phyloP scores from a whole-genome alignment of 1,140 invertebrate species.

The Metaphire vulgaris region DNA sequence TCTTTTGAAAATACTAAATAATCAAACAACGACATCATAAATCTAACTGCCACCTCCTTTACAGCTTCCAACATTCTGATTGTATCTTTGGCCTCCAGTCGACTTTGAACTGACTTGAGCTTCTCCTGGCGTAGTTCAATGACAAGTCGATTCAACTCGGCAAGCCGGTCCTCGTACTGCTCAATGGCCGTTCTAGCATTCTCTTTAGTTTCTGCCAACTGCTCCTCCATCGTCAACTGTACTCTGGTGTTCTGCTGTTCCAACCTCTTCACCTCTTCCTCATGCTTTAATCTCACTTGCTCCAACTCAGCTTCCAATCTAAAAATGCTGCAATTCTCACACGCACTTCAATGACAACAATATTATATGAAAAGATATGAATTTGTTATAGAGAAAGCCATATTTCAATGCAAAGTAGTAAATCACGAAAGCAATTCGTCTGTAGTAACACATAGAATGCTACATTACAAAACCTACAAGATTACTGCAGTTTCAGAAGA shows the following conservation, averaged over 20 bases:
- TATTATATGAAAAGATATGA: neutral
- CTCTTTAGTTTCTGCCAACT: conserved; percentile 37
- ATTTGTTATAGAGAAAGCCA: neutral
- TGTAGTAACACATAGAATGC: neutral
- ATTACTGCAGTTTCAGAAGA: too few species aligned
- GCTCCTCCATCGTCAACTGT: conserved; percentile 37
- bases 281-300: conserved; percentile 46
- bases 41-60: conserved; percentile 46
- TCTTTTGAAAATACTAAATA: too few species aligned
- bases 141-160: conserved; percentile 37
- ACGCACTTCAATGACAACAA: neutral
- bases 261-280: conserved; percentile 50
- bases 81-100: conserved; percentile 38
- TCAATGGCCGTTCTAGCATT: conserved; percentile 35
- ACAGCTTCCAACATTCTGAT: conserved; percentile 43
- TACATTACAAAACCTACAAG: too few species aligned
- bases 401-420: neutral
- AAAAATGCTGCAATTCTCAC: conserved; percentile 38
- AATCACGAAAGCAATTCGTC: neutral
- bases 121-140: conserved; percentile 37
- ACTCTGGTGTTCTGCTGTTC: conserved; percentile 52
- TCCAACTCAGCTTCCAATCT: conserved; percentile 48
- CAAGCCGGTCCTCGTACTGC: conserved; percentile 42
- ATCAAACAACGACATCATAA: too few species aligned
- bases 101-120: conserved; percentile 33